Conservation (phyloP, 2,888 invertebrate species). For the Hemithea aestivaria region DNA sequence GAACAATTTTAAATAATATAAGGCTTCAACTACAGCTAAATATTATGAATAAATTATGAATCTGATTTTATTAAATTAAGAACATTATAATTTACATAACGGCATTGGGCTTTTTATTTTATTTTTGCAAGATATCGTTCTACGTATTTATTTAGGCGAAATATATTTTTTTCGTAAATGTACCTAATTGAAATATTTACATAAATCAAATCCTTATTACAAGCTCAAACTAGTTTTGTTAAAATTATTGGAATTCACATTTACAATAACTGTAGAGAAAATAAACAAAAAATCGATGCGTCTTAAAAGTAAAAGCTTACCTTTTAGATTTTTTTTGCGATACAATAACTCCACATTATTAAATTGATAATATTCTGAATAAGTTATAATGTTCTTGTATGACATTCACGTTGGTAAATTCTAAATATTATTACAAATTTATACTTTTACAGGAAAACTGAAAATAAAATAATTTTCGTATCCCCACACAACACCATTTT, state of each 20-base stretch:
- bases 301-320: slow-evolving; percentile 24
- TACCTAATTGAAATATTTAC: neutral
- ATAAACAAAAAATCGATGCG: slow-evolving; percentile 40
- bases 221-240: too few relatives aligned
- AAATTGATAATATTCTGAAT: slow-evolving; percentile 17
- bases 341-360: slow-evolving; percentile 43
- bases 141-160: too few relatives aligned
- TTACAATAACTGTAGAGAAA: slow-evolving; percentile 4
- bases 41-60: too few relatives aligned
- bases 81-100: too few relatives aligned
- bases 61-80: too few relatives aligned
- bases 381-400: slow-evolving; percentile 18
- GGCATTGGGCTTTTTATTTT: too few relatives aligned
- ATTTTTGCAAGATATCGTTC: neutral
- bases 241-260: too few relatives aligned
- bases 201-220: too few relatives aligned
- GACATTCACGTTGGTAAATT: slow-evolving; percentile 15
- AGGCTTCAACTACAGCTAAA: too few relatives aligned
- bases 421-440: slow-evolving; percentile 3
- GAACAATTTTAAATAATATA: too few relatives aligned
- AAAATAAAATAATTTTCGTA: slow-evolving; percentile 12
- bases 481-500: slow-evolving; percentile 14
- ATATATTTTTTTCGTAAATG: neutral
- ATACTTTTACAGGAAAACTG: slow-evolving; percentile 7
- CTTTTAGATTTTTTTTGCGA: slow-evolving; percentile 38